These are phyloP conservation scores for Blastobasis adustella DNA, from an alignment of 2,888 invertebrate genomes.

Conservation along the genomic window DNA sequence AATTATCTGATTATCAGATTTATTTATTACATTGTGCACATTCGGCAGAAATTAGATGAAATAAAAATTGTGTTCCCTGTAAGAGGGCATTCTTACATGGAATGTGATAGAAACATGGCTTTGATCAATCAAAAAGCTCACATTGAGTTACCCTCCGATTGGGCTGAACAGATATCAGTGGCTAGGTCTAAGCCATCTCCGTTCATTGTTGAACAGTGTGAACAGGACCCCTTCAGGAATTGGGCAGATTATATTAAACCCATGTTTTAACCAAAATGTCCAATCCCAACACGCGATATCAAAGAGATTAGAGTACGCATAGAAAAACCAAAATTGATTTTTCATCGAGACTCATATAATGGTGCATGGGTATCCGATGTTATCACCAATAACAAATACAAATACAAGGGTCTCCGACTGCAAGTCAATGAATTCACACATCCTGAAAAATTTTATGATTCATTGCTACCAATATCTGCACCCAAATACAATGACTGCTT, in stretches of 20 bases:
- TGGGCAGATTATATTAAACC: conserved; percentile 11
- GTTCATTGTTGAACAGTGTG: conserved; percentile 16
- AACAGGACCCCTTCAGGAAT: conserved; percentile 7
- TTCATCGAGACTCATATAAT: conserved; percentile 15
- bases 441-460: too few relatives aligned
- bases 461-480: too few relatives aligned
- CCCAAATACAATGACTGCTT: too few relatives aligned
- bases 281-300: conserved; percentile 12
- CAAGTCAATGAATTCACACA: too few relatives aligned
- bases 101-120: conserved; percentile 17
- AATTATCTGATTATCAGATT: conserved; percentile 11
- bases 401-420: too few relatives aligned
- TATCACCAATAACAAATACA: too few relatives aligned
- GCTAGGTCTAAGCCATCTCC: conserved; percentile 12
- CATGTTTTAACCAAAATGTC: conserved; percentile 11
- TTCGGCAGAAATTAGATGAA: conserved; percentile 9
- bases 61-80: conserved; percentile 15
- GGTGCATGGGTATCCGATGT: conserved; percentile 7
- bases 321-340: conserved; percentile 14
- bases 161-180: conserved; percentile 12
- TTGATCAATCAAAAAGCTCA: conserved; percentile 13
- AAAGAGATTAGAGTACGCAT: conserved; percentile 13
- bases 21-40: conserved; percentile 13
- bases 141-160: conserved; percentile 14
- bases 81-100: conserved; percentile 13